A percentile compares a stretch with the other conserved stretches of the same genome.
These are phyloP conservation scores for Fregetta grallaria DNA, from an alignment of 2,113 vertebrate species.

Conservation along the genomic window DNA sequence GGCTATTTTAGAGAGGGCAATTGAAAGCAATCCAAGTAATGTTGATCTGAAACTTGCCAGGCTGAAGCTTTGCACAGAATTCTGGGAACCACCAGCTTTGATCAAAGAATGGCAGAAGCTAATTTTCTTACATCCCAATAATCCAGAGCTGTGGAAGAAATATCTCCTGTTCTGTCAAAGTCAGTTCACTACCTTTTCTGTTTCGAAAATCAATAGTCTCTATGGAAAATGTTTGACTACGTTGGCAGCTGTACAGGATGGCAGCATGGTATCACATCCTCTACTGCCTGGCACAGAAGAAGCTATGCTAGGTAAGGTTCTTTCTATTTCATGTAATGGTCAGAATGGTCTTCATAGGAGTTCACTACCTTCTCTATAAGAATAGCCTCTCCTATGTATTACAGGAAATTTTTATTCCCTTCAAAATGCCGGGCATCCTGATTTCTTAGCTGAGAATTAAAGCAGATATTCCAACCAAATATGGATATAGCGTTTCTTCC, in stretches of 20 bases:
- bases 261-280: constrained; percentile 91
- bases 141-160: constrained; percentile 86
- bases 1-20: constrained; percentile 87
- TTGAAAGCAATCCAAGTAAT: constrained; percentile 86
- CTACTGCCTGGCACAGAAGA: constrained; percentile 86
- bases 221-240: constrained; percentile 94
- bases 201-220: constrained; percentile 84
- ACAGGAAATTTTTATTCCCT: not conserved
- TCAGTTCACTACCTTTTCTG: constrained; percentile 90
- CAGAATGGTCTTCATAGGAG: not conserved
- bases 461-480: not conserved
- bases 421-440: not conserved
- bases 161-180: constrained; percentile 93
- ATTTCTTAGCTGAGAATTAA: not conserved
- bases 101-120: constrained; percentile 96
- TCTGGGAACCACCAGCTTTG: constrained; percentile 87
- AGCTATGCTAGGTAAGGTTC: constrained; percentile 85
- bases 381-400: not conserved
- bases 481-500: not conserved
- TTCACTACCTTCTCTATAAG: not conserved
- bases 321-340: not conserved
- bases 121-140: constrained; percentile 93
- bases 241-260: constrained; percentile 86
- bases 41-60: constrained; percentile 87
- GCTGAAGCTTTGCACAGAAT: constrained; percentile 84